Percentiles rank a stretch among this genome's conserved stretches.
phyloP scores from a whole-genome alignment of 2,113 vertebrate genomes.

The Microtus richardsoni region DNA sequence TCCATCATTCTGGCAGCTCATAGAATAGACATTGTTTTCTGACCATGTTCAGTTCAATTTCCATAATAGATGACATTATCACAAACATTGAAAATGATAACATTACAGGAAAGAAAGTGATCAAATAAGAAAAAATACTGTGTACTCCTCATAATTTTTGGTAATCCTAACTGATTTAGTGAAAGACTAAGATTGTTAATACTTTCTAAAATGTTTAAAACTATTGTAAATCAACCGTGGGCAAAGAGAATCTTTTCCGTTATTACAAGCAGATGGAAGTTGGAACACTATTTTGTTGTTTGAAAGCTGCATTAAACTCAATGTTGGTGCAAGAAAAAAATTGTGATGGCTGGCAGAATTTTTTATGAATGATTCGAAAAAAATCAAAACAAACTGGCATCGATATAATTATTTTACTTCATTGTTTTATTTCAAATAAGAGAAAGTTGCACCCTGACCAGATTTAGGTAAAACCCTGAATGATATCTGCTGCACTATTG shows the following conservation, averaged over 20 bases:
- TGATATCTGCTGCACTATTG: neutral
- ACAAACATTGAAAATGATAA: neutral
- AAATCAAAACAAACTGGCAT: neutral
- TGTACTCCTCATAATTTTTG: neutral
- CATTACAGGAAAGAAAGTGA: neutral
- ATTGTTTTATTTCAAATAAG: neutral
- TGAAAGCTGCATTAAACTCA: neutral
- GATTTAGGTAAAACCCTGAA: neutral
- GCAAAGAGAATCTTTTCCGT: neutral
- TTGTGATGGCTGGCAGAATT: neutral
- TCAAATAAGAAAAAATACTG: neutral
- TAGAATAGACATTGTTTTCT: neutral
- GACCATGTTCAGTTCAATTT: neutral
- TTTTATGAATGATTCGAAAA: neutral
- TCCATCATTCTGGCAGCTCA: neutral
- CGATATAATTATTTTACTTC: neutral
- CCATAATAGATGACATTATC: neutral
- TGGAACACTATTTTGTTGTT: neutral
- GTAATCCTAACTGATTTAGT: constrained; percentile 5
- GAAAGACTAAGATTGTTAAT: neutral
- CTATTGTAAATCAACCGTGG: neutral
- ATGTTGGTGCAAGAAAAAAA: neutral
- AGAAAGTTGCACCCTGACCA: neutral
- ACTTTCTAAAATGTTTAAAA: neutral
- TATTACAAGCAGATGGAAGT: neutral